A percentile compares a stretch with the other conserved stretches of the same genome.
Evolutionary conservation across 2,113 vertebrate species (phyloP).

Genomic region (Nibea coibor): DNA sequence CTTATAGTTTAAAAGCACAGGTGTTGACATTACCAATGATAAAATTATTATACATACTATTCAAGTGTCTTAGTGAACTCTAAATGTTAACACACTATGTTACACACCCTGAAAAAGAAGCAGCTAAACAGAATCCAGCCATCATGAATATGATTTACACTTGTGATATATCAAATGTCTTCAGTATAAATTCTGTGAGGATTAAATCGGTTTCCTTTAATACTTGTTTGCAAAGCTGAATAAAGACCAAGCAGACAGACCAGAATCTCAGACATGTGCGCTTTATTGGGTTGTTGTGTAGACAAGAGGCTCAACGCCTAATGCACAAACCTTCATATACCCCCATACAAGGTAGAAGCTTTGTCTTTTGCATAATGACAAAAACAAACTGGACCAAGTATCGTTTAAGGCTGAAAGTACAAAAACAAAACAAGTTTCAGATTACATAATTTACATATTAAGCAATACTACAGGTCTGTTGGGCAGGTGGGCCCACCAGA

Average conservation of each 20-base stretch:
- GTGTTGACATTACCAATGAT: background rate
- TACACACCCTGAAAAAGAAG: background rate
- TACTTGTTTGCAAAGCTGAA: background rate
- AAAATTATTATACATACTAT: background rate
- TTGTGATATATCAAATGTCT: background rate
- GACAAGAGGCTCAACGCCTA: slow-evolving; percentile 84
- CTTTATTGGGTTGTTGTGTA: slow-evolving; percentile 94
- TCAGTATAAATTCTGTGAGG: too few relatives aligned
- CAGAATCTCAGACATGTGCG: slow-evolving; percentile 87
- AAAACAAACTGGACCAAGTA: slow-evolving; percentile 87
- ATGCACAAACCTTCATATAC: slow-evolving; percentile 80
- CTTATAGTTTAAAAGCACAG: too few relatives aligned
- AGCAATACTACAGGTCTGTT: slow-evolving; percentile 86
- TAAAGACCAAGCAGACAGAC: slow-evolving; percentile 23
- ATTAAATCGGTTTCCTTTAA: background rate
- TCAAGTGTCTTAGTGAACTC: background rate
- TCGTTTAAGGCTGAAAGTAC: slow-evolving; percentile 93
- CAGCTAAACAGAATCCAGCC: background rate
- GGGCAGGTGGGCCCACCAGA: slow-evolving; percentile 69
- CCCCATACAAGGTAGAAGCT: slow-evolving; percentile 78
- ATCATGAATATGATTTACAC: too few relatives aligned
- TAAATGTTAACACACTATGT: background rate
- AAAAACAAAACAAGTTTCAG: slow-evolving; percentile 88
- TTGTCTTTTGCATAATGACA: slow-evolving; percentile 82
- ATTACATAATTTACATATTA: slow-evolving; percentile 95